Evolutionary conservation across 2,888 invertebrate genomes (phyloP).

Genomic region (Eupeodes luniger): DNA sequence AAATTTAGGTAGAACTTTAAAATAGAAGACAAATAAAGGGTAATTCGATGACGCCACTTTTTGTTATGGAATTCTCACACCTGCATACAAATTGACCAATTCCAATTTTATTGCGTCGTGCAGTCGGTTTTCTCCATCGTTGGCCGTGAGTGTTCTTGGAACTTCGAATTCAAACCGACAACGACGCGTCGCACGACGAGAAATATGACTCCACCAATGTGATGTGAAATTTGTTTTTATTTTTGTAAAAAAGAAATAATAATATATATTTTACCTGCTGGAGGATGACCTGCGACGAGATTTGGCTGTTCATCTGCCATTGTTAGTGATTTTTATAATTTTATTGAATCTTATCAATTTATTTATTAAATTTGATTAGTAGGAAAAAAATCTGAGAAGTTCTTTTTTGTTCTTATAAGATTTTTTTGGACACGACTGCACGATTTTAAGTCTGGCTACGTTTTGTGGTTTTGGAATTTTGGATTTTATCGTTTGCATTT

Average conservation of each 20-base stretch:
- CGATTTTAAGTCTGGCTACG: constrained; percentile 54
- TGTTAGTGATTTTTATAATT: constrained; percentile 35
- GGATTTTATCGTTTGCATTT: constrained; percentile 44
- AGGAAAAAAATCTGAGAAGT: neutral
- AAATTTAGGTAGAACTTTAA: neutral
- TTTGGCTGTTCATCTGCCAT: constrained; percentile 88
- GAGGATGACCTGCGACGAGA: constrained; percentile 94
- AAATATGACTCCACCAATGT: neutral
- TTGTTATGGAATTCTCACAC: constrained; percentile 13
- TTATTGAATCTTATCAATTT: neutral
- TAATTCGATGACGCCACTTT: neutral
- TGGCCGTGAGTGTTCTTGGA: neutral
- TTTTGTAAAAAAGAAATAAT: neutral
- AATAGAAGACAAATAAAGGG: neutral
- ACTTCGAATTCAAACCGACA: neutral
- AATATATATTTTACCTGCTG: constrained; percentile 89
- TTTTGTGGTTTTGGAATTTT: neutral
- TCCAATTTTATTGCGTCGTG: constrained; percentile 10
- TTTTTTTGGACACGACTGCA: constrained; percentile 80
- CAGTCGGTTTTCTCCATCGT: neutral
- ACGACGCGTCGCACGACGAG: too few relatives aligned
- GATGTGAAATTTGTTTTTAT: neutral
- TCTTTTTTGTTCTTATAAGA: neutral
- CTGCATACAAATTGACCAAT: constrained; percentile 8
- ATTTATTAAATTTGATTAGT: constrained; percentile 7